Percentiles rank a stretch among this genome's conserved stretches.
Evolutionary conservation across 2,113 vertebrate species (phyloP).

Genomic region (Pyrgilauda ruficollis): DNA sequence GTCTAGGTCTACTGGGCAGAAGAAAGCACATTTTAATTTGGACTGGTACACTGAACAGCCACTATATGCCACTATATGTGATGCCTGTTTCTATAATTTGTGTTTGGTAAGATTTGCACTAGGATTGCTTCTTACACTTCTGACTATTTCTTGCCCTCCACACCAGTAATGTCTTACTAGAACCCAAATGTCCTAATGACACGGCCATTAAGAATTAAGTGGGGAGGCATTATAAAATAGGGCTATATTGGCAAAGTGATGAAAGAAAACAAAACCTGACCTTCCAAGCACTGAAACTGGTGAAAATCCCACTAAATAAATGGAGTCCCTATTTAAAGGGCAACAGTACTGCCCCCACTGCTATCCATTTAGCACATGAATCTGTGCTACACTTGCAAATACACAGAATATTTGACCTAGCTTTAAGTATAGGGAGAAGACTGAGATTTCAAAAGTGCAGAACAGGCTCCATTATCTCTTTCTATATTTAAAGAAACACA

Average conservation of each 20-base stretch:
- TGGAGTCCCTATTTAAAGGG: background rate
- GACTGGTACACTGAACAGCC: background rate
- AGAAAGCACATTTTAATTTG: constrained; percentile 1
- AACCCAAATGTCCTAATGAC: background rate
- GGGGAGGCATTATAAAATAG: background rate
- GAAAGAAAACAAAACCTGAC: background rate
- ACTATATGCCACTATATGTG: background rate
- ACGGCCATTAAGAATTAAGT: background rate
- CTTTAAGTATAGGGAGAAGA: background rate
- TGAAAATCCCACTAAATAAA: background rate
- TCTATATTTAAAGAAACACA: background rate
- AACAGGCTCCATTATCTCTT: background rate
- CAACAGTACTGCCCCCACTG: background rate
- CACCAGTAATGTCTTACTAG: background rate
- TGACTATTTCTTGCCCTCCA: background rate
- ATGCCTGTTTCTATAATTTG: background rate
- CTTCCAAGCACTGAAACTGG: background rate
- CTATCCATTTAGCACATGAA: background rate
- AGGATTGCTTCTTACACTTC: background rate
- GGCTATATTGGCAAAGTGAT: background rate
- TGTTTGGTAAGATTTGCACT: background rate
- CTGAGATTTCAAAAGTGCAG: background rate
- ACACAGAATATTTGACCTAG: background rate
- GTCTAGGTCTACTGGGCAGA: background rate
- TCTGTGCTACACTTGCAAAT: background rate